Evolutionary conservation across 2,797 vertebrate genomes (phyloP).

Genomic region (Ptychadena robeensis): DNA sequence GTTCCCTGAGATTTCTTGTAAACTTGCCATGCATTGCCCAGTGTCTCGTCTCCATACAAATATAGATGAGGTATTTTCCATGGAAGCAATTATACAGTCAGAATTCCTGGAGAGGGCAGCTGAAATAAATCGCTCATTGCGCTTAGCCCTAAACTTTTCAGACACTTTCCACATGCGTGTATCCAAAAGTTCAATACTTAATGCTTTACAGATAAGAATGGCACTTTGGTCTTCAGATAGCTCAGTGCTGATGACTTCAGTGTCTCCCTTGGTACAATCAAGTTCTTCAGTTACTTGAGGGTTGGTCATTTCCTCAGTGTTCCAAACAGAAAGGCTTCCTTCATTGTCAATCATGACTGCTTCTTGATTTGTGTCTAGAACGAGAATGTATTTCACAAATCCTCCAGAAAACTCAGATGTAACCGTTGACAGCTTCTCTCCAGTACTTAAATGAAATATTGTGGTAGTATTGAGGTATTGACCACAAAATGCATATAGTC

Average conservation of each 20-base stretch:
- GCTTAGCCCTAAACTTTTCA: slow-evolving; percentile 98
- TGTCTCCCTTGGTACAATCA: slow-evolving; percentile 93
- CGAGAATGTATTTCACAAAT: slow-evolving; percentile 95
- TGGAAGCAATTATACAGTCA: slow-evolving; percentile 96
- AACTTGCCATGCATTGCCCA: slow-evolving; percentile 96
- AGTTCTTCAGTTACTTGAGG: slow-evolving; percentile 95
- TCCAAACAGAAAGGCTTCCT: slow-evolving; percentile 97
- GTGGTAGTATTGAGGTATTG: slow-evolving; percentile 95
- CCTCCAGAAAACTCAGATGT: slow-evolving; percentile 97
- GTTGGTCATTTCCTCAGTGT: slow-evolving; percentile 91
- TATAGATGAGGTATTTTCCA: slow-evolving; percentile 98
- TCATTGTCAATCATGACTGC: slow-evolving; percentile 98
- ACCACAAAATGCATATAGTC: slow-evolving; percentile 94
- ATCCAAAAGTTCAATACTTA: slow-evolving; percentile 94
- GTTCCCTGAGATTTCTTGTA: slow-evolving; percentile 97
- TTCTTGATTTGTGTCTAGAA: slow-evolving; percentile 91
- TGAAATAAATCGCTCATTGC: slow-evolving; percentile 91
- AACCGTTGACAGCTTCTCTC: slow-evolving; percentile 93
- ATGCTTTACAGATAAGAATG: slow-evolving; percentile 95
- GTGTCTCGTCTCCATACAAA: slow-evolving; percentile 98
- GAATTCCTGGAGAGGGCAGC: slow-evolving; percentile 95
- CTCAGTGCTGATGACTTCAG: slow-evolving; percentile 93
- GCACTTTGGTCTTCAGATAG: slow-evolving; percentile 96
- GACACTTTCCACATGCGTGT: slow-evolving; percentile 94
- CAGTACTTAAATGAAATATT: slow-evolving; percentile 94